Conservation (phyloP, 2,888 invertebrate species). For the Chrysodeixis includens region DNA sequence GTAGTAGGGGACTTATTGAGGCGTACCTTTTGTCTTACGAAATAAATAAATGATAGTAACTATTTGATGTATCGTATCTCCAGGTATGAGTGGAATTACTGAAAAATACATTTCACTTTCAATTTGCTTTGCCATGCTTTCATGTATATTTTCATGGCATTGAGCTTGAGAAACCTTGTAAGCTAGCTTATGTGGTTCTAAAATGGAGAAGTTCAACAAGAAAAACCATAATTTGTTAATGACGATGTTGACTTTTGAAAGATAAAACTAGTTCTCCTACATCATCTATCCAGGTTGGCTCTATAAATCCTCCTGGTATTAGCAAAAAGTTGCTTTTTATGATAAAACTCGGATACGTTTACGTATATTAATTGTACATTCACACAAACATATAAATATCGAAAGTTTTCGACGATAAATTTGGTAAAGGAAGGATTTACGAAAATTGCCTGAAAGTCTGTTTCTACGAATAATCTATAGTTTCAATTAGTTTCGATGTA, state of each 20-base stretch:
- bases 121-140: no score
- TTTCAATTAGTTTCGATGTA: no score
- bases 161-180: no score
- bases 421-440: neutral
- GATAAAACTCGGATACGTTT: conserved; percentile 9
- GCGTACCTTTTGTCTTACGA: neutral
- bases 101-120: no score
- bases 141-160: no score
- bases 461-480: neutral
- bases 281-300: neutral
- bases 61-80: no score
- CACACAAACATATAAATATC: conserved; percentile 8
- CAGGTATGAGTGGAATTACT: no score
- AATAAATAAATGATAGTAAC: neutral
- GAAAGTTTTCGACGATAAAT: neutral
- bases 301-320: neutral
- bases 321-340: conserved; percentile 1
- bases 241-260: neutral
- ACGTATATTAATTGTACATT: conserved; percentile 6
- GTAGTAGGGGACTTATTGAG: neutral
- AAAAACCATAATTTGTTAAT: neutral
- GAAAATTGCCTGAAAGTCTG: neutral
- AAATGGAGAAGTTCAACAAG: no score
- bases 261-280: neutral
- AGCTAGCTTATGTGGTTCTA: no score